Conservation (phyloP, 2,113 vertebrate species). For the Penelope pileata region DNA sequence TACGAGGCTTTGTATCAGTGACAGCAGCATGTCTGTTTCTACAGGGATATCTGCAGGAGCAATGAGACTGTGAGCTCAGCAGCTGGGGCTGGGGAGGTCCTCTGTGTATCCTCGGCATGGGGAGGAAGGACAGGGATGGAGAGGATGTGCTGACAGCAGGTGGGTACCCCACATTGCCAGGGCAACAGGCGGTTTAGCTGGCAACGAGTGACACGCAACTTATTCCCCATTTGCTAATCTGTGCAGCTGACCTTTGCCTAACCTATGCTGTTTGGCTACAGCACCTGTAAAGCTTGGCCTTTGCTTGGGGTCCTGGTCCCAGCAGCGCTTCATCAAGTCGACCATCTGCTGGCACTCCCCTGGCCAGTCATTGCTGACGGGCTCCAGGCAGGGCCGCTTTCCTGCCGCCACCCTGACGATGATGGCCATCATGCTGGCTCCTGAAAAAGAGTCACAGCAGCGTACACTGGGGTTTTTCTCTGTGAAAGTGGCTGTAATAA, state of each 20-base stretch:
- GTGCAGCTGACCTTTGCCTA: neutral
- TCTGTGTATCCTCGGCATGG: accelerated
- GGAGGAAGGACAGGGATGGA: neutral
- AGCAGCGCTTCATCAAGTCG: slow-evolving; percentile 84
- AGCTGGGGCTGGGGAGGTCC: neutral
- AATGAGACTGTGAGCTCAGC: neutral
- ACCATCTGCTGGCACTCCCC: slow-evolving; percentile 81
- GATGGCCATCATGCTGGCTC: slow-evolving; percentile 81
- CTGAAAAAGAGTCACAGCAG: slow-evolving; percentile 46
- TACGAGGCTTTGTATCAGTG: slow-evolving; percentile 64
- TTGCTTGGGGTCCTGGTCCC: slow-evolving; percentile 80
- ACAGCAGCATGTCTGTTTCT: slow-evolving; percentile 72
- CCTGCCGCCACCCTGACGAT: slow-evolving; percentile 82
- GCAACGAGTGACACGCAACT: accelerated
- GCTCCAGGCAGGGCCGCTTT: slow-evolving; percentile 77
- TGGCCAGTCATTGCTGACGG: slow-evolving; percentile 77
- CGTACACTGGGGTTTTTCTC: accelerated
- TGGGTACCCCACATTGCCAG: neutral
- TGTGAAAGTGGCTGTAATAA: neutral
- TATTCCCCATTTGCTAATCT: accelerated
- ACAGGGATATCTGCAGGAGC: slow-evolving; percentile 55
- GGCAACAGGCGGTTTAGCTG: accelerated
- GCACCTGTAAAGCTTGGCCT: slow-evolving; percentile 78
- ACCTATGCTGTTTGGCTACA: neutral
- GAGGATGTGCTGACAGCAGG: neutral